Evolutionary conservation across 1,140 invertebrate species (phyloP), one percentile per base, ranked within the genome.

Genomic region (Pseudoatta argentina): DNA sequence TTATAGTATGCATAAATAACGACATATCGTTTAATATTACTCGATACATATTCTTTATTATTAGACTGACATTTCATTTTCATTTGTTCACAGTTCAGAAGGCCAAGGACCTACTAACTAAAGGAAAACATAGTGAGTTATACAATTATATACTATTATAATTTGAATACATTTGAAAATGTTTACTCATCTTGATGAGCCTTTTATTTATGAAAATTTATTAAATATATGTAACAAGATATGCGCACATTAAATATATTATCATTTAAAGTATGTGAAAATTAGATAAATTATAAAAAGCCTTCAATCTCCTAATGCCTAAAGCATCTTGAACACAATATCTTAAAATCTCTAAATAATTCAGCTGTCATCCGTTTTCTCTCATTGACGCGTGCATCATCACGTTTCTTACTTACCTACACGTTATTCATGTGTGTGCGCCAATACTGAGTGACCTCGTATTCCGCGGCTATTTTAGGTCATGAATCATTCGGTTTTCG

Each of bases 41-140:
- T 48, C 14, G 0, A 18, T 66, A n/a, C 6, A 27, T 81, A 39
- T 44, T 18, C 16, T 53, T 16, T 61, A 61, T 16, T 14, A 21
- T 12, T 24, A 18, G 18, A 39, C 39, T 82, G 10, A 82, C 14
- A 21, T 34, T 48, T 77, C 0, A 55, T 91, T 91, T 89, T 93
- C 72, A 94, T 94, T 91, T 91, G 88, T 89, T 96, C 94, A 72
- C 95, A 97, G 97, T 98, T 92, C 97, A 97, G 94, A 96, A 96
- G 94, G 97, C 97, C 63, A 96, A 96, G 91, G 97, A 96, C 88
- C 94, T 98, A 66, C 91, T 98, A 44, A 97, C 97, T 51, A 98
- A 98, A 96, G 98, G 98, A 90, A 98, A 98, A 96, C 97, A 98
- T 95, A 98, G 98, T 96, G 91, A 95, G 94, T 44, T 10, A 44